Percentiles rank a stretch among this genome's conserved stretches.
phyloP scores from a whole-genome alignment of 2,888 invertebrate genomes.

The Drosophila tripunctata region DNA sequence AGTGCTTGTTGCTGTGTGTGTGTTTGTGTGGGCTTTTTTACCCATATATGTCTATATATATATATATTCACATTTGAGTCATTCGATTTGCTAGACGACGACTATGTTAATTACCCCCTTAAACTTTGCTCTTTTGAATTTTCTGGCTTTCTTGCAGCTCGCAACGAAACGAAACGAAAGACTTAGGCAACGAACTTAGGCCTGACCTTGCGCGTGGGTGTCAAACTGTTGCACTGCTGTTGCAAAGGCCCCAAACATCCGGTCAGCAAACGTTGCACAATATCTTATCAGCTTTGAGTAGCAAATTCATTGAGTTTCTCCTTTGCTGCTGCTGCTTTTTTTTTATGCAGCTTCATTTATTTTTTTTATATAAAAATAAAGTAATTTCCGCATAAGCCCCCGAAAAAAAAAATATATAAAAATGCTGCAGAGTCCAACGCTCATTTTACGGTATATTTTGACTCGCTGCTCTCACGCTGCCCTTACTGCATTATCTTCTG shows the following conservation, averaged over 20 bases:
- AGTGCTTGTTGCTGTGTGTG: background rate
- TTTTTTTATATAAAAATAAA: slow-evolving; percentile 50
- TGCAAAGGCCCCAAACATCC: slow-evolving; percentile 26
- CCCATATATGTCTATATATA: too few relatives aligned
- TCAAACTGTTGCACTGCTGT: slow-evolving; percentile 3
- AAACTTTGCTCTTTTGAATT: slow-evolving; percentile 66
- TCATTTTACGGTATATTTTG: slow-evolving; percentile 55
- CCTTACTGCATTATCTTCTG: slow-evolving; percentile 11
- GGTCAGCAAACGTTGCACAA: slow-evolving; percentile 16
- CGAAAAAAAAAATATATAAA: slow-evolving; percentile 11
- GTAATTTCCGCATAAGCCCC: slow-evolving; percentile 64
- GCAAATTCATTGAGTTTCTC: slow-evolving; percentile 12
- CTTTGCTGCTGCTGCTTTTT: background rate
- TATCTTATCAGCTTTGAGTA: slow-evolving; percentile 23
- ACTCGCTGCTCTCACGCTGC: background rate
- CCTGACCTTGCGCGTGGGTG: slow-evolving; percentile 56
- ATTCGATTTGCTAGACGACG: slow-evolving; percentile 43
- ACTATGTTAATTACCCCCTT: slow-evolving; percentile 59
- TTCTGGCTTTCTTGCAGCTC: slow-evolving; percentile 20
- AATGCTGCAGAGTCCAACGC: slow-evolving; percentile 2
- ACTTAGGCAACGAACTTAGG: slow-evolving; percentile 74
- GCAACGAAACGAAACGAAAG: slow-evolving; percentile 22
- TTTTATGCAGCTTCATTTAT: background rate
- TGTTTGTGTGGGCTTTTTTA: slow-evolving; percentile 24
- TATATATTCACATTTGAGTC: slow-evolving; percentile 56